Evolutionary conservation across 2,888 invertebrate genomes (phyloP).

Genomic region (Synergus itoensis): DNA sequence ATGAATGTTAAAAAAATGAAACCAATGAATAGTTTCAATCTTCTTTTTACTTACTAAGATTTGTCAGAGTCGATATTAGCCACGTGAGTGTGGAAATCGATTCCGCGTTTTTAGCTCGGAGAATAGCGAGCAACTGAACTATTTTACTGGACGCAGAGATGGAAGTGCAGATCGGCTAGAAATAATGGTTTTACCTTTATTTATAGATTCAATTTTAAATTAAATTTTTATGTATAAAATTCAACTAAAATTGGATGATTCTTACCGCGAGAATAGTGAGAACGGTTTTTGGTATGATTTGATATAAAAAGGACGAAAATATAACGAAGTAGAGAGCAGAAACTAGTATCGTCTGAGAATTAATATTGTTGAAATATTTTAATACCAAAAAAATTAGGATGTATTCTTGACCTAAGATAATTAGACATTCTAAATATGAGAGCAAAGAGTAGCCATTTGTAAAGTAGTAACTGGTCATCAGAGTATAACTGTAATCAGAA

Average conservation of each 20-base stretch:
- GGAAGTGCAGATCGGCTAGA: conserved; percentile 81
- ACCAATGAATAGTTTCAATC: neutral
- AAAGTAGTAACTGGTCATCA: conserved; percentile 90
- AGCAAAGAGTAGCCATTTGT: conserved; percentile 86
- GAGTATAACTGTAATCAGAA: conserved; percentile 84
- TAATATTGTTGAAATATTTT: conserved; percentile 82
- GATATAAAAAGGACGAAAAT: conserved; percentile 75
- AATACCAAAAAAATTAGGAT: conserved; percentile 86
- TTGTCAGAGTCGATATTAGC: conserved; percentile 90
- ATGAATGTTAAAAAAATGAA: conserved; percentile 36
- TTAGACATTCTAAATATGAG: conserved; percentile 91
- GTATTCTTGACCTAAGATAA: conserved; percentile 87
- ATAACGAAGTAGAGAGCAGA: conserved; percentile 74
- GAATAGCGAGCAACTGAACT: conserved; percentile 87
- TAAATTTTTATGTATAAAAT: conserved; percentile 12
- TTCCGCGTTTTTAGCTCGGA: conserved; percentile 85
- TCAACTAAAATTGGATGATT: neutral
- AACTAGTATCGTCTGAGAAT: conserved; percentile 69
- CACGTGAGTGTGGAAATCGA: conserved; percentile 89
- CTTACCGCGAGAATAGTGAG: conserved; percentile 84
- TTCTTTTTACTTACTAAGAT: conserved; percentile 83
- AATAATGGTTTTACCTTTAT: conserved; percentile 33
- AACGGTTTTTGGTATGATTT: conserved; percentile 77
- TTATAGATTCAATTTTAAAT: neutral
- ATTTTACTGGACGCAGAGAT: conserved; percentile 91